These are phyloP conservation scores for Eristalis pertinax DNA, from an alignment of 2,888 invertebrate genomes.

Conservation along the genomic window DNA sequence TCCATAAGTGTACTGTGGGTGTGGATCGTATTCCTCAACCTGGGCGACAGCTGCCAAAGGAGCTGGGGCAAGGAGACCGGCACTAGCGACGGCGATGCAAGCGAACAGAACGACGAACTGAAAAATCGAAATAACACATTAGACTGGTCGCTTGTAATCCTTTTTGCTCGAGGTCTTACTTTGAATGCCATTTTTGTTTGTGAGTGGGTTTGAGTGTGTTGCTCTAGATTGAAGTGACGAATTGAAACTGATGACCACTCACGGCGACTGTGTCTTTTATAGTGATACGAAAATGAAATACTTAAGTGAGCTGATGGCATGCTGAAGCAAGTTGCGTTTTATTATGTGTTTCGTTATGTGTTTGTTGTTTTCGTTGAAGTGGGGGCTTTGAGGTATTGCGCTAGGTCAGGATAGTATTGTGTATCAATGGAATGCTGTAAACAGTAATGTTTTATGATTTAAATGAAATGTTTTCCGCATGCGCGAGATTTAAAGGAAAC, in stretches of 20 bases:
- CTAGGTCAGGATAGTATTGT: too few species aligned
- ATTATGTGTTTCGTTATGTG: too few species aligned
- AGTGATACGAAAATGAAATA: constrained; percentile 33
- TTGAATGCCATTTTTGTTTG: constrained; percentile 59
- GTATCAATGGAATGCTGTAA: too few species aligned
- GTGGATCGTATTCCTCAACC: constrained; percentile 47
- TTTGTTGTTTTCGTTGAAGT: too few species aligned
- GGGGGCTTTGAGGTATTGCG: too few species aligned
- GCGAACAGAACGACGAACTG: constrained; percentile 77
- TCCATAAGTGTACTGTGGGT: constrained; percentile 59
- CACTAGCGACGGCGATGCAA: constrained; percentile 77
- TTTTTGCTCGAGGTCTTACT: constrained; percentile 39
- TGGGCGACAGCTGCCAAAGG: constrained; percentile 54
- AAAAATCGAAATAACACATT: constrained; percentile 39
- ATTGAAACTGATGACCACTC: constrained; percentile 78
- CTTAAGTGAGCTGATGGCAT: neutral
- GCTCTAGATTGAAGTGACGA: constrained; percentile 80
- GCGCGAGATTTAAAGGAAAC: too few species aligned
- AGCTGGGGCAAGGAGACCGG: constrained; percentile 75
- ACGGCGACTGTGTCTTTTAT: constrained; percentile 67
- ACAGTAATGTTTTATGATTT: too few species aligned
- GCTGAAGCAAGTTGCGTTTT: too few species aligned
- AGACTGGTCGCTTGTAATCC: constrained; percentile 7
- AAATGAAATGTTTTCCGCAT: too few species aligned
- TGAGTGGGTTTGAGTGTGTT: constrained; percentile 66